Evolutionary conservation across 2,888 invertebrate genomes (phyloP), one percentile per base, ranked within the genome.

Genomic region (Hymenopus coronatus): DNA sequence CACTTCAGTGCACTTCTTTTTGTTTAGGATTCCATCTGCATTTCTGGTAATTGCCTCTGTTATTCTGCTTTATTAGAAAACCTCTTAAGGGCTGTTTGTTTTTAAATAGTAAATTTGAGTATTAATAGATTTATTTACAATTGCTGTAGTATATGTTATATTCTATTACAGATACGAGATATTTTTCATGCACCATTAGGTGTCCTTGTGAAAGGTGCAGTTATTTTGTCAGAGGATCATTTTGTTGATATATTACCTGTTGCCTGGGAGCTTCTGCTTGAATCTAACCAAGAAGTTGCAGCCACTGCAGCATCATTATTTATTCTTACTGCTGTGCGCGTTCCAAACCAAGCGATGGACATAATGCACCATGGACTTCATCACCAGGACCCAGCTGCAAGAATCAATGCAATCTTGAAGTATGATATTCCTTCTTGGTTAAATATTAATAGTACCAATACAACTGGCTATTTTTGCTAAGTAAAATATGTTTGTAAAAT

Each of bases 221-320:
- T 97, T 0, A 96, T 98, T 6, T 95, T 99, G 93, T 95, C 96
- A 3, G 98, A 98, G 92, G 98, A 98, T 85, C 94, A 97, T 91
- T 98, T 98, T 92, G 94, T 96, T 3, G 98, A 98, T 91, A 96
- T 98, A 82, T 95, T 99, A 90, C 97, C 98, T 0, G 97, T 98
- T 0, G 98, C 98, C 0, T 99, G 99, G 99, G 98, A 99, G 92
- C 94, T 99, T 28, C 94, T 99, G 8, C 93, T 99, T 83, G 99
- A 99, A 92, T 95, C 96, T n/a, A 99, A 99, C 92, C 95, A 97
- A 91, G 97, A 98, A 93, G 96, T 98, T 14, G 96, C 97, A 82
- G 96, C 97, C 0, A 95, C 97, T 86, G 97, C 97, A 54, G 98
- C 98, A 0, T 97, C 98, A 0, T 94, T 99, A 28, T 98, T 99